Percentiles rank a stretch among this genome's conserved stretches.
phyloP scores from a whole-genome alignment of 2,797 vertebrate genomes.

The Periophthalmus magnuspinnatus region DNA sequence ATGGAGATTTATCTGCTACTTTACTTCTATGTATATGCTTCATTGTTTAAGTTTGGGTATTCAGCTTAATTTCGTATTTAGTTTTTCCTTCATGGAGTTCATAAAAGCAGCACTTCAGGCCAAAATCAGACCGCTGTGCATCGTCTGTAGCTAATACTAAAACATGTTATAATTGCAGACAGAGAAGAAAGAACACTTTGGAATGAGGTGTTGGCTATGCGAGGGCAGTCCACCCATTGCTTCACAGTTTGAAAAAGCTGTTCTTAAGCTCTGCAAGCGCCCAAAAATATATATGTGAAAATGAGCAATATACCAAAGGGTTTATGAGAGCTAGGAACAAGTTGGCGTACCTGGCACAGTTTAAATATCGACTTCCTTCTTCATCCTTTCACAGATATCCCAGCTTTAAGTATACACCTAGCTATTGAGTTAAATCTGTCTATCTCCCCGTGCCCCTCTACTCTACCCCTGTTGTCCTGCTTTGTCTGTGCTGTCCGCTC shows the following conservation, averaged over 20 bases:
- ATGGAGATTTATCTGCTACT: too few species aligned
- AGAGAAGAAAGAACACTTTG: neutral
- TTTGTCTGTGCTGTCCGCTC: slow-evolving; percentile 13
- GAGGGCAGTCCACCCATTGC: neutral
- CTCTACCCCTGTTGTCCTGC: slow-evolving; percentile 32
- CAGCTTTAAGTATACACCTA: neutral
- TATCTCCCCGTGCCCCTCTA: slow-evolving; percentile 7
- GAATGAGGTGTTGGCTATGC: neutral
- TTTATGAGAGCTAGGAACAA: neutral
- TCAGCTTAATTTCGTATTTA: too few species aligned
- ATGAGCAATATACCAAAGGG: neutral
- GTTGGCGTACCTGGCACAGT: neutral
- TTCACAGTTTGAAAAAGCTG: neutral
- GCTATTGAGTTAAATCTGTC: neutral
- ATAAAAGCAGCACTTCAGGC: neutral
- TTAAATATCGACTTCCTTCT: neutral
- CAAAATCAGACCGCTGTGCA: neutral
- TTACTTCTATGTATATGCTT: too few species aligned
- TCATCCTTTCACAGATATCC: neutral
- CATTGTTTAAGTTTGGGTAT: too few species aligned
- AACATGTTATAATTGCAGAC: too few species aligned
- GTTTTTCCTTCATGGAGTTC: too few species aligned
- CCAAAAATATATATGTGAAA: neutral
- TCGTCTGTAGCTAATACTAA: neutral
- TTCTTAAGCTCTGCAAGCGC: neutral